Percentiles rank a stretch among this genome's conserved stretches.
Conservation (phyloP, 2,113 vertebrate genomes). For the Grammomys dolichurus region DNA sequence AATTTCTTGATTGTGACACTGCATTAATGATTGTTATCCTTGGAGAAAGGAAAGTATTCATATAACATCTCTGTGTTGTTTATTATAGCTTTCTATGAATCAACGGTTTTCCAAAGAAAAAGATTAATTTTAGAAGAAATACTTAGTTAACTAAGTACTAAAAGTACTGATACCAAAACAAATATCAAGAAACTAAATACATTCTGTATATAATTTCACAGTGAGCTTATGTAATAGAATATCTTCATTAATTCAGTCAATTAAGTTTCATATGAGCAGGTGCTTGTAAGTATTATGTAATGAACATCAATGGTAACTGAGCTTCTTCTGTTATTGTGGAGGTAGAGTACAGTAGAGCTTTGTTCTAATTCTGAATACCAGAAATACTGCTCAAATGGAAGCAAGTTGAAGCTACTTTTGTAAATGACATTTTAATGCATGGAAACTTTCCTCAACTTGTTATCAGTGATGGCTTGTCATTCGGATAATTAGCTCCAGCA, state of each 20-base stretch:
- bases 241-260: background rate
- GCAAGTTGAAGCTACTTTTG: constrained; percentile 41
- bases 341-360: background rate
- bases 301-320: background rate
- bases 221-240: background rate
- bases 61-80: background rate
- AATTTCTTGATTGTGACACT: background rate
- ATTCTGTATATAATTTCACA: background rate
- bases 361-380: background rate
- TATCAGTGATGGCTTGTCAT: background rate
- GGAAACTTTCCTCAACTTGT: background rate
- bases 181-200: constrained; percentile 13
- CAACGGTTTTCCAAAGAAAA: background rate
- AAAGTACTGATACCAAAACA: background rate
- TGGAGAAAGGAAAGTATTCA: background rate
- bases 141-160: background rate
- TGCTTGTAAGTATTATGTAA: background rate
- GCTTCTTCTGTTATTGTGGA: background rate
- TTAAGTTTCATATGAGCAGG: constrained; percentile 1
- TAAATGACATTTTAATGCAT: background rate
- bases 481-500: background rate
- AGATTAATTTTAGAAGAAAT: background rate
- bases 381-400: constrained; percentile 2
- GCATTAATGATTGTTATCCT: background rate
- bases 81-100: background rate